Conservation (phyloP, 2,888 invertebrate genomes). For the Laspeyria flexula region DNA sequence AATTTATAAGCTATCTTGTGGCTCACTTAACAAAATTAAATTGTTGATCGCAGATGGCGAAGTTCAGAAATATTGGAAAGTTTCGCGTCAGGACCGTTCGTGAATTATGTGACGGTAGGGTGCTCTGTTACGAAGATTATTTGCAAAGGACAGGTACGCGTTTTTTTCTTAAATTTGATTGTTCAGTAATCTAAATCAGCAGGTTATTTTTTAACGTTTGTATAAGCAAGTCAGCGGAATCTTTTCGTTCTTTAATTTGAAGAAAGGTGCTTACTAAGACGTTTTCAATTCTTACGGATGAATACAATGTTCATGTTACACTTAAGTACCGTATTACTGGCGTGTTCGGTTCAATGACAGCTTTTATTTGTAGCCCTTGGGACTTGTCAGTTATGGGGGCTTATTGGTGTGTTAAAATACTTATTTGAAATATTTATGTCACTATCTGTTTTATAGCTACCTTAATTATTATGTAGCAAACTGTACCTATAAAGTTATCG, state of each 20-base stretch:
- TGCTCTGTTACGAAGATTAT: conserved; percentile 40
- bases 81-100: conserved; percentile 35
- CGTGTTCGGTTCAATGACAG: no score
- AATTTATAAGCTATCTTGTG: conserved; percentile 58
- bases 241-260: background rate
- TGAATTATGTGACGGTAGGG: conserved; percentile 21
- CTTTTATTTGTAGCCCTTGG: no score
- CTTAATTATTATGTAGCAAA: no score
- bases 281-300: no score
- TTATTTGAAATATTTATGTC: no score
- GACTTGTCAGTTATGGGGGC: no score
- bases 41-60: conserved; percentile 55
- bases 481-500: no score
- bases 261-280: no score
- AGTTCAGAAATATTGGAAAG: conserved; percentile 63
- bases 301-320: no score
- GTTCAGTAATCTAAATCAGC: conserved; percentile 10
- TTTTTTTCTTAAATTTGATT: conserved; percentile 35
- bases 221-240: background rate
- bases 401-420: no score
- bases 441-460: no score
- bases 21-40: conserved; percentile 74
- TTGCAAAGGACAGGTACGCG: conserved; percentile 33
- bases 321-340: no score
- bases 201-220: background rate